Evolutionary conservation across 2,113 vertebrate genomes (phyloP), one percentile per base, ranked within the genome.

Genomic region (Irena cyanogastra): DNA sequence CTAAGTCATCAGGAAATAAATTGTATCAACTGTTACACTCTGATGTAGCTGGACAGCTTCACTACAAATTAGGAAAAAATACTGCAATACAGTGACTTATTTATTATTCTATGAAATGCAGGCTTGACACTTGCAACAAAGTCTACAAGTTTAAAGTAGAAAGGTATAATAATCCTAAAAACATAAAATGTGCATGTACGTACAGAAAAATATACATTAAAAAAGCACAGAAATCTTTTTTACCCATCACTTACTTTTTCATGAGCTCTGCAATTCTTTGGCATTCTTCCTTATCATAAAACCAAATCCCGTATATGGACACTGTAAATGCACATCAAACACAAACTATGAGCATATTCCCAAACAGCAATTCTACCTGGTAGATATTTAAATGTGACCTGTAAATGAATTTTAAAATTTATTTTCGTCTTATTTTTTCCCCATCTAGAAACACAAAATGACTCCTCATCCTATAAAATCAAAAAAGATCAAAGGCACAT

Each of bases 261-360:
- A 99, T 99, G 86, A 98, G 98, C 70, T 98, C 98, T 87, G 99
- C 99, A 87, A 99, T 98, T 97, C 99, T 99, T 95, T 98, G 98
- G 97, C 99, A 99, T 97, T 99, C 99, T 96, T 98, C 98, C 93
- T 99, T 99, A 96, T 99, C 98, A 91, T 99, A 99, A 98, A 99
- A 99, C 99, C 99, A 99, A 97, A 99, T 99, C 66, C 99, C 99
- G 95, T 99, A 98, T 97, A 99, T 99, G 96, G 98, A 98, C 98
- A 99, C 99, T 99, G 98, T 20, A 97, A 97, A 97, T 96, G 89
- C 96, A 96, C 90, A 97, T 84, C 87, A 97, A 95, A 97, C 88
- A 97, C 88, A 97, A 94, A 87, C 81, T 54, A 53, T 96, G 84
- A 97, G 86, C 77, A 93, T 75, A 84, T 75, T 94, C 79, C 90